Base-by-base conservation (phyloP, 2,888 invertebrate genomes). In the Ectropis crepuscularia region DNA sequence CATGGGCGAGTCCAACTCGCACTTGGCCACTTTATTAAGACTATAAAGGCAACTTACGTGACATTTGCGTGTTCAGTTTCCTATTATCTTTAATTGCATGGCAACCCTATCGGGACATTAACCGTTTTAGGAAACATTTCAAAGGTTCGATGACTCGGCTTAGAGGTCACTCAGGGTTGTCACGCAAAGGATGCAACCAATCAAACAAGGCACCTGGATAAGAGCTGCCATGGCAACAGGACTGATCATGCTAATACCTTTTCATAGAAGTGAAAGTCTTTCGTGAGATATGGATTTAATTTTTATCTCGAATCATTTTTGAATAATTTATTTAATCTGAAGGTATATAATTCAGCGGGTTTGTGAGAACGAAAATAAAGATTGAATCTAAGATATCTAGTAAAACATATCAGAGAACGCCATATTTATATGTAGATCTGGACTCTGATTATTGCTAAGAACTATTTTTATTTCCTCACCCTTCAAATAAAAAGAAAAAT, bases 51-150 rank as follows among this genome's bases (percentile, higher is more conserved):
- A 28, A 38, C 4, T 39, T 10, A n/a, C 9, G 16, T 16, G 4
- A 28, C 2, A 38, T 6, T 7, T 38, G 6, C n/a, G 7, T 12
- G 8, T 50, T 12, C 7, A 11, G 42, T 47, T 47, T 36, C 28
- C 39, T 41, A 57, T 53, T 50, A 41, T 53, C 51, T 16, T 57
- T 45, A 41, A 28, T 46, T 38, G 43, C 82, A 78, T 88, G 86
- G 77, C 64, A 65, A 74, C 69, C 76, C 73, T 69, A 67, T 69
- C 71, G 77, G 90, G 84, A 84, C 90, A 81, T 88, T 90, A 86
- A 89, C 90, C 89, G 88, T 84, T 85, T 90, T 90, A 87, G 89
- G 86, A 87, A 90, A 89, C 83, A 88, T 86, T 83, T 79, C 54
- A 58, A 77, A 73, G 76, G 92, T 89, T 92, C 91, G 86, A 85